Evolutionary conservation across 1,140 invertebrate genomes (phyloP), one percentile per base, ranked within the genome.

Genomic region (Scaptomyza hsui): DNA sequence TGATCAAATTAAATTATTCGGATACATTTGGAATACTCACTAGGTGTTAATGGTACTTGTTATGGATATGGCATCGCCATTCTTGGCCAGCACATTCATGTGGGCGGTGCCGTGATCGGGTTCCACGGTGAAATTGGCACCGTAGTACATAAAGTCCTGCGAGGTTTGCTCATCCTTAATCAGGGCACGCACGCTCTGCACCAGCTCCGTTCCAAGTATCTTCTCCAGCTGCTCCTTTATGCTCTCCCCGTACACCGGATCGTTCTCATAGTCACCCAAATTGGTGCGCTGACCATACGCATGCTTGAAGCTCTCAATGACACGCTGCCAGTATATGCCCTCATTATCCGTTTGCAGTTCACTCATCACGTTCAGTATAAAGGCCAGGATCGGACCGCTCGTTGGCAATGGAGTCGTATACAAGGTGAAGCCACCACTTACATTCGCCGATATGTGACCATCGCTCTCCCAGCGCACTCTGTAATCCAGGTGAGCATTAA

Each of bases 251-350:
- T 65, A 51, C 1, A 62, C 81, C 1, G 85, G 69, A 37, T 92
- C 90, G 75, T 93, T 96, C 37, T 92, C 88, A 24, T 94, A 93
- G 93, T 99, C 98, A 5, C 96, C 98, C 32, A 99, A 92, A 69
- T 95, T 93, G 1, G 96, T 97, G 56, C 98, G 93, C 75, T 94
- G 94, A 0, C 97, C 98, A 91, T 98, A 99, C 24, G 95, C 97
- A 93, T 96, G 99, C 92, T 99, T 99, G 82, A 98, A 98, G 1
- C 96, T 94, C 92, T 99, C 98, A 1, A 97, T 92, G 12, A 98
- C 94, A 37, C 96, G 94, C 74, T 99, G 98, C 93, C 94, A 95
- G 70, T 93, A 93, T 4, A 89, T 29, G 0, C 72, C 48, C 26
- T 77, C 67, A 57, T 93, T 92, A 2, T 92, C 92, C 37, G 94